These are phyloP conservation scores for Hydroisotoma schaefferi DNA, from an alignment of 2,888 invertebrate genomes.

Conservation along the genomic window DNA sequence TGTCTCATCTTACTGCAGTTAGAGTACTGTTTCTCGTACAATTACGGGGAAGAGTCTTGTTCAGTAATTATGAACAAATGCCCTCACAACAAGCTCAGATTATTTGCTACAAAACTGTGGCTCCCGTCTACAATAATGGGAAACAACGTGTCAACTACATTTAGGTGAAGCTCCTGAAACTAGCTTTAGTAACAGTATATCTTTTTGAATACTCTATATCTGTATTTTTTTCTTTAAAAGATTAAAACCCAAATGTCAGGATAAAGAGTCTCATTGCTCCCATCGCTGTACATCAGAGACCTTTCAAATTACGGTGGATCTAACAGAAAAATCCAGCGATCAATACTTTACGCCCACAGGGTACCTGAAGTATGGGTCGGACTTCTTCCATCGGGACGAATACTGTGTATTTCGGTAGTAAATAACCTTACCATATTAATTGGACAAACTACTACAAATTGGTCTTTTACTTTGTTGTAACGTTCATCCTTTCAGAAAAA, in stretches of 20 bases:
- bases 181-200: too few species aligned
- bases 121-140: conserved; percentile 5
- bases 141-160: neutral
- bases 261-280: conserved; percentile 18
- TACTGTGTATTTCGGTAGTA: conserved; percentile 14
- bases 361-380: conserved; percentile 1
- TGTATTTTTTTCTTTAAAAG: neutral
- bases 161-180: too few species aligned
- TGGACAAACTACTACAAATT: neutral
- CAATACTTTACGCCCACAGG: conserved; percentile 19
- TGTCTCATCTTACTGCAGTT: too few species aligned
- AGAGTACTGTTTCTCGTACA: too few species aligned
- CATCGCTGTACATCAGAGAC: conserved; percentile 3
- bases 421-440: too few species aligned
- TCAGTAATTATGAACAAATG: neutral
- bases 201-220: too few species aligned
- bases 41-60: too few species aligned
- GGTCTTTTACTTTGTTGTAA: neutral
- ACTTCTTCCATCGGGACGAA: conserved; percentile 21
- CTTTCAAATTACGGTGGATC: neutral
- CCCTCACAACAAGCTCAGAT: neutral
- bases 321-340: neutral
- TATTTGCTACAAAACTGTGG: neutral
- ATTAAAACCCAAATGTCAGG: conserved; percentile 16
- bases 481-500: neutral